phyloP scores from a whole-genome alignment of 2,888 invertebrate genomes.

The Oligia latruncula region DNA sequence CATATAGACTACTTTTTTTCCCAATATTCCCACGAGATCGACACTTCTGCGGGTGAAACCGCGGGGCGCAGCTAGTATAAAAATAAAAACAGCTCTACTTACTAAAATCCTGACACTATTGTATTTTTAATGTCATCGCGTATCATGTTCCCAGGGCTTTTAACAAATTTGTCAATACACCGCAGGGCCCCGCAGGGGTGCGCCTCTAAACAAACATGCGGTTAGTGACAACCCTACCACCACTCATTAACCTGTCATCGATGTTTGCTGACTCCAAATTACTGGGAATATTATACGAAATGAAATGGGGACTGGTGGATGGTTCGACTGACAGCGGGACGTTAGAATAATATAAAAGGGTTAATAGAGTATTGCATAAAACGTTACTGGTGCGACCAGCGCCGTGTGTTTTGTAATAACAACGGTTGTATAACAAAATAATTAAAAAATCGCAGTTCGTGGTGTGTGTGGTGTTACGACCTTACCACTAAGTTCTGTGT shows the following conservation, averaged over 20 bases:
- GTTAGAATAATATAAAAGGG: background rate
- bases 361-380: no score
- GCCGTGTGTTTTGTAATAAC: no score
- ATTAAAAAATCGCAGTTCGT: no score
- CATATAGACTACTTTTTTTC: no score
- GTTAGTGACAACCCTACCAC: constrained; percentile 47
- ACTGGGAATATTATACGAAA: constrained; percentile 41
- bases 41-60: no score
- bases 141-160: constrained; percentile 62
- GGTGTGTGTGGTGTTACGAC: no score
- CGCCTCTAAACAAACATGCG: constrained; percentile 54
- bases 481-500: no score
- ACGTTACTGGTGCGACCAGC: no score
- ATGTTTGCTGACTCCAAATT: constrained; percentile 58
- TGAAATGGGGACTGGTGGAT: constrained; percentile 12
- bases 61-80: background rate
- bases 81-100: background rate
- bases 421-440: no score
- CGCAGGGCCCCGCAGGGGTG: constrained; percentile 40
- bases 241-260: constrained; percentile 57
- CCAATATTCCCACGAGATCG: no score
- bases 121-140: constrained; percentile 34
- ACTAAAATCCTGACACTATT: constrained; percentile 19
- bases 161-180: constrained; percentile 64
- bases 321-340: constrained; percentile 3